phyloP scores from a whole-genome alignment of 1,140 invertebrate species.

The Solenopsis invicta region DNA sequence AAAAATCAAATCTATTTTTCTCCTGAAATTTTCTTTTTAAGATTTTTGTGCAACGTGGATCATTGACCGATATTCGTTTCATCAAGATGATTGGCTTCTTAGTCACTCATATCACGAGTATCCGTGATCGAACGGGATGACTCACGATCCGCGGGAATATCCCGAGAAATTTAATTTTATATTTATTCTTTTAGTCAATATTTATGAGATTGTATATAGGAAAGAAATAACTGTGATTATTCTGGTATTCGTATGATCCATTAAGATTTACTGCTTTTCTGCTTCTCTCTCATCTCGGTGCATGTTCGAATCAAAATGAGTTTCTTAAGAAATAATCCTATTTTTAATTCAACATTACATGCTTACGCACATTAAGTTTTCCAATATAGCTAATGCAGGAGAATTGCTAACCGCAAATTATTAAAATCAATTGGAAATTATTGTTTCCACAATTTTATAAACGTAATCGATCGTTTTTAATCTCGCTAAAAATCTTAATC shows the following conservation, averaged over 20 bases:
- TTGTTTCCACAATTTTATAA: conserved; percentile 1
- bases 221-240: conserved; percentile 4
- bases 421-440: neutral
- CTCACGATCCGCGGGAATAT: conserved; percentile 70
- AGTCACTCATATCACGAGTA: conserved; percentile 36
- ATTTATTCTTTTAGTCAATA: conserved; percentile 49
- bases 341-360: conserved; percentile 31
- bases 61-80: conserved; percentile 66
- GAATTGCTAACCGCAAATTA: neutral
- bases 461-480: neutral
- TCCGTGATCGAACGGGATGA: conserved; percentile 59
- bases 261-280: conserved; percentile 1
- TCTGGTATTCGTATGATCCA: neutral
- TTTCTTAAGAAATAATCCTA: conserved; percentile 16
- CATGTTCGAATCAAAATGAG: neutral
- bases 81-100: conserved; percentile 10
- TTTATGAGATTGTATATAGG: conserved; percentile 34
- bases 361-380: conserved; percentile 36
- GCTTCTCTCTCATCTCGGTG: neutral
- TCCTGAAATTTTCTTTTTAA: neutral
- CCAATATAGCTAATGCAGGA: conserved; percentile 54
- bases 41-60: conserved; percentile 37
- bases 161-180: conserved; percentile 40
- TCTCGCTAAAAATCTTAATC: neutral
- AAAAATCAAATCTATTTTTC: neutral